Conservation (phyloP, 2,888 invertebrate species). For the Myopa testacea region DNA sequence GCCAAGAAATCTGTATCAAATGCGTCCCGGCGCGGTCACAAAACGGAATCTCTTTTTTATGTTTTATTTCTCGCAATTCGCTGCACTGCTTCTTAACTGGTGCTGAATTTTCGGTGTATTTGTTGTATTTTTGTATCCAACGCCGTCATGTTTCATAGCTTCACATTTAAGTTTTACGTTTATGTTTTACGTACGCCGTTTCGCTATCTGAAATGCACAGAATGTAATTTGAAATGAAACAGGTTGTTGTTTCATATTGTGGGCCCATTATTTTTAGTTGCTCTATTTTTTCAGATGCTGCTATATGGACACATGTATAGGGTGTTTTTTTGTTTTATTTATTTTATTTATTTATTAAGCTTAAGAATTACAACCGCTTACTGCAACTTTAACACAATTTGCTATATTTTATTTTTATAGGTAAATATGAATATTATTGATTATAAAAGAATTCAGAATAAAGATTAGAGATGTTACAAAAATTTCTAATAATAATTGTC, state of each 20-base stretch:
- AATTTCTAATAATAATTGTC: no score
- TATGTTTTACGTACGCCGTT: slow-evolving; percentile 18
- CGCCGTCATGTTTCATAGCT: slow-evolving; percentile 44
- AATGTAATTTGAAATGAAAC: slow-evolving; percentile 23
- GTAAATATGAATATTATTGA: no score
- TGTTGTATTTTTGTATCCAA: no score
- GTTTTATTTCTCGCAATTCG: background rate
- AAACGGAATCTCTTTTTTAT: background rate
- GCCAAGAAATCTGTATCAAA: slow-evolving; percentile 57
- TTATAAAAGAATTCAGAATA: no score
- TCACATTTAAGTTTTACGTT: slow-evolving; percentile 24
- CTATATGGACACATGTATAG: background rate
- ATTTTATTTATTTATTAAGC: no score
- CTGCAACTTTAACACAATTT: no score
- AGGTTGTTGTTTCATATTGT: slow-evolving; percentile 28
- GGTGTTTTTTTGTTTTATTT: no score
- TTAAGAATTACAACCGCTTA: no score
- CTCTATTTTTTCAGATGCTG: background rate
- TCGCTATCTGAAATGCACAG: background rate
- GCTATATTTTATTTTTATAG: no score
- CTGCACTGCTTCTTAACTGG: background rate
- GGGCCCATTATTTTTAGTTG: background rate
- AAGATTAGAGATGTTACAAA: no score
- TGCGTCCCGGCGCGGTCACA: slow-evolving; percentile 50
- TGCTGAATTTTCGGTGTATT: background rate